Evolutionary conservation across 2,888 invertebrate genomes (phyloP), one percentile per base, ranked within the genome.

Genomic region (Apoderus coryli): DNA sequence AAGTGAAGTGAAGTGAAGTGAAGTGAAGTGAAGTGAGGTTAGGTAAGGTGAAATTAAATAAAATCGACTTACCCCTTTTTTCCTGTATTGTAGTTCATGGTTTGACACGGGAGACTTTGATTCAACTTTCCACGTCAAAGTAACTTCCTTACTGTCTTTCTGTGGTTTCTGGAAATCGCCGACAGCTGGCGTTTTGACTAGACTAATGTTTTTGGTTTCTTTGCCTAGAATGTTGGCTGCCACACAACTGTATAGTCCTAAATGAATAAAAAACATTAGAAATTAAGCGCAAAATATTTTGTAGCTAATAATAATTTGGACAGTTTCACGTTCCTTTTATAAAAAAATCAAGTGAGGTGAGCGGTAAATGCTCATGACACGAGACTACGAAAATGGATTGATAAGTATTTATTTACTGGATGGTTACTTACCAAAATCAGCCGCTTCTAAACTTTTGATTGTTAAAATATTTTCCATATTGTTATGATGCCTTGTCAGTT

Each of bases 121-220:
- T 36, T 64, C 63, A 4, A 64, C 55, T 22, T 48, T 54, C 63
- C 63, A 66, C 29, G 52, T 50, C 32, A 66, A 41, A 10, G 53
- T 48, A 5, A 57, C 51, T 25, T 50, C 53, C 33, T 47, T 51
- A 25, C 39, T 44, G 14, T 25, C 33, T 23, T 39, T 44, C 19
- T 41, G 40, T 3, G 44, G 43, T 29, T 46, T 47, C 5, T 43
- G 33, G 25, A 48, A 45, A 14, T 43, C 42, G 15, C 41, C 29
- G 12, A 52, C 37, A 4, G 42, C 48, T 3, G 52, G 52, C 6
- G 44, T 46, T 34, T 44, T 46, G 10, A 49, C 56, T 16, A 63
- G 43, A 16, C 35, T 45, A 9, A 54, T 44, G 27, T 49, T 48
- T 30, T 54, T 49, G 22, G 46, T 48, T n/a, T 45, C 44, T 14